A percentile compares a stretch with the other conserved stretches of the same genome.
These are phyloP conservation scores for Spheniscus mendiculus DNA, from an alignment of 2,113 vertebrate species.

Conservation along the genomic window DNA sequence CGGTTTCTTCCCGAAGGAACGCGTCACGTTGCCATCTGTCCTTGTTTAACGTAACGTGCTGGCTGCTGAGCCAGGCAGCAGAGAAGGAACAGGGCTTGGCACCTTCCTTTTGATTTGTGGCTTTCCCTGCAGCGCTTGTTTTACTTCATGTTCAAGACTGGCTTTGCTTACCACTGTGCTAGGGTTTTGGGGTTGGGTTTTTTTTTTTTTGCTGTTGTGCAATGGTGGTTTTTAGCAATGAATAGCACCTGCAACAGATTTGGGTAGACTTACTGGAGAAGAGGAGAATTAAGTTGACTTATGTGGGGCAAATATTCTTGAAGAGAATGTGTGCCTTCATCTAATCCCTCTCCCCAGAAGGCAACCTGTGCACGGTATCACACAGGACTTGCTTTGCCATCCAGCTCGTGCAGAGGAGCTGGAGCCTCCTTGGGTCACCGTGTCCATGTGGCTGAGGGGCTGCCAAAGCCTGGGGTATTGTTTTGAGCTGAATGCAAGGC, in stretches of 20 bases:
- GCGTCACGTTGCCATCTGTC: not conserved
- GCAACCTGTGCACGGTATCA: accelerated
- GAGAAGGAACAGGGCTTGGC: not conserved
- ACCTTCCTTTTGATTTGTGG: not conserved
- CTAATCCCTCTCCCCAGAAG: not conserved
- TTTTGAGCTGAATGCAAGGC: not conserved
- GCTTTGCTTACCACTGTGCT: not conserved
- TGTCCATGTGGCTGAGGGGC: not conserved
- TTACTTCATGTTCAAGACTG: not conserved
- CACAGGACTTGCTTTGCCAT: not conserved
- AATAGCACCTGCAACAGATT: not conserved
- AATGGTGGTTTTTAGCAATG: not conserved
- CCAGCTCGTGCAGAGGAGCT: not conserved
- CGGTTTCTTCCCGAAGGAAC: not conserved
- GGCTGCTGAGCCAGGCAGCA: not conserved
- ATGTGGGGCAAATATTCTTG: not conserved
- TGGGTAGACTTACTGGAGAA: not conserved
- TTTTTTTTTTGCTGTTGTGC: not conserved
- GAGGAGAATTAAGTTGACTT: not conserved
- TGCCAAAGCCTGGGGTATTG: not conserved
- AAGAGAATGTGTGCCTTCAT: accelerated
- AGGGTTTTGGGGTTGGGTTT: too few relatives aligned
- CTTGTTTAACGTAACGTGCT: not conserved
- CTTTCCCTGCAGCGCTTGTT: not conserved
- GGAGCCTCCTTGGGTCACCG: not conserved